Percentiles rank a stretch among this genome's conserved stretches.
Conservation (phyloP, 2,797 vertebrate genomes). For the Fistularia tabacaria region DNA sequence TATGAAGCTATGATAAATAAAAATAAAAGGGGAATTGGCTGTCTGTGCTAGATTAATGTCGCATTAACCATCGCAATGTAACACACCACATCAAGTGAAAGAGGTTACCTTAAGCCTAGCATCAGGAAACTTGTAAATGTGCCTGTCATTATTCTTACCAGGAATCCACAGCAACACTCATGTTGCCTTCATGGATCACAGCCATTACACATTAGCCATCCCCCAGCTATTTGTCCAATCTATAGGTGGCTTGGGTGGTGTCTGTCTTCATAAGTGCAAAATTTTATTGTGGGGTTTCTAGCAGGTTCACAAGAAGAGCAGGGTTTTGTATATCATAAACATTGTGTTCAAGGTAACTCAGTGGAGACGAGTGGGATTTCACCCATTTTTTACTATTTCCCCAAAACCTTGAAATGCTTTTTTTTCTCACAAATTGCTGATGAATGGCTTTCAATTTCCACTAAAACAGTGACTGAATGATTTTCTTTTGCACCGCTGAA, state of each 20-base stretch:
- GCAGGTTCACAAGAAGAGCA: constrained; percentile 37
- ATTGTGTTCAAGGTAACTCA: constrained; percentile 46
- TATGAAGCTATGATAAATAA: constrained; percentile 51
- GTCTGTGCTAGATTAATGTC: constrained; percentile 67
- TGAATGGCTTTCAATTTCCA: constrained; percentile 24
- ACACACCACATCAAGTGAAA: constrained; percentile 68
- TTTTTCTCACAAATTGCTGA: constrained; percentile 23
- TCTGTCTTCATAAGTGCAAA: constrained; percentile 46
- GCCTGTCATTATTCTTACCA: constrained; percentile 61
- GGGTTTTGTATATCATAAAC: constrained; percentile 40
- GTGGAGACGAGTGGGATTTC: constrained; percentile 29
- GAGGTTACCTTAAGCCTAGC: constrained; percentile 71
- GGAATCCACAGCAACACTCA: constrained; percentile 33
- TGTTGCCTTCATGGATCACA: constrained; percentile 52
- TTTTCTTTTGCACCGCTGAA: constrained; percentile 9
- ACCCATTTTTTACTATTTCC: constrained; percentile 59
- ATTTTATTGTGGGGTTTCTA: constrained; percentile 42
- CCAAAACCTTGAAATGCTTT: constrained; percentile 45
- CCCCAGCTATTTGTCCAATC: constrained; percentile 41
- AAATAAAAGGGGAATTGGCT: constrained; percentile 40
- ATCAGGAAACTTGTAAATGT: constrained; percentile 67
- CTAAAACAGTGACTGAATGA: constrained; percentile 1
- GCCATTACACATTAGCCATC: constrained; percentile 52
- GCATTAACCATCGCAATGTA: too few relatives aligned
- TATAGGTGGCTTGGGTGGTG: constrained; percentile 31